Base-by-base conservation (phyloP, 2,113 vertebrate genomes). In the Siniperca knerii region DNA sequence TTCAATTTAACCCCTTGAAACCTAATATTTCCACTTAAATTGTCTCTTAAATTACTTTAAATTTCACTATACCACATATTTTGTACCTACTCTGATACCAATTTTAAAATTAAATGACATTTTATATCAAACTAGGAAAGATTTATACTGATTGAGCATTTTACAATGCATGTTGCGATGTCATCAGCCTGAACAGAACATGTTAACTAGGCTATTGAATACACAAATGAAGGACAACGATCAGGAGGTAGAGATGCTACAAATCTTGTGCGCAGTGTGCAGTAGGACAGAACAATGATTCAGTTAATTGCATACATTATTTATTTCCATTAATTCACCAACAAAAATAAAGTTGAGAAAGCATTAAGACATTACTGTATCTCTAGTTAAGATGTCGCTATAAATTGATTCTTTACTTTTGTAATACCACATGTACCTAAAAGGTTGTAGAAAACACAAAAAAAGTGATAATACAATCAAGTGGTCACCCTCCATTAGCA, bases 311-410 rank as follows among this genome's bases (percentile, higher is more conserved):
- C 37, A 62, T 16, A 25, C 13, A 82, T 79, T 40, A 57, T 92
- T 90, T 86, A 91, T 89, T 87, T 70, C 12, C 8, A 83, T 75
- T 6, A 15, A 64, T 23, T 74, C 18, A 76, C 1, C 35, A 57
- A 75, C 52, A 86, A 15, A 86, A 40, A 67, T 65, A 68, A 40
- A 66, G 10, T 44, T 65, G 2, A 44, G 6, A 44, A 69, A 35
- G 42, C 23, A 62, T 37, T 52, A 42, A 65, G 52, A 55, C 33
- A 73, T 82, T 9, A 12, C 4, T 15, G 18, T 40, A 48, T 3
- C 23, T 67, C 5, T 23, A 57, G 57, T 74, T 20, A 80, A 48
- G 29, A 73, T 55, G 29, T 23, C 50, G 60, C 15, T 44, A 35
- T 9, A 33, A 55, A 62, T 15, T 1, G 44, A 78, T 75, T 67